These are phyloP conservation scores for Mico argentatus DNA, from an alignment of 2,797 vertebrate genomes.

Conservation along the genomic window DNA sequence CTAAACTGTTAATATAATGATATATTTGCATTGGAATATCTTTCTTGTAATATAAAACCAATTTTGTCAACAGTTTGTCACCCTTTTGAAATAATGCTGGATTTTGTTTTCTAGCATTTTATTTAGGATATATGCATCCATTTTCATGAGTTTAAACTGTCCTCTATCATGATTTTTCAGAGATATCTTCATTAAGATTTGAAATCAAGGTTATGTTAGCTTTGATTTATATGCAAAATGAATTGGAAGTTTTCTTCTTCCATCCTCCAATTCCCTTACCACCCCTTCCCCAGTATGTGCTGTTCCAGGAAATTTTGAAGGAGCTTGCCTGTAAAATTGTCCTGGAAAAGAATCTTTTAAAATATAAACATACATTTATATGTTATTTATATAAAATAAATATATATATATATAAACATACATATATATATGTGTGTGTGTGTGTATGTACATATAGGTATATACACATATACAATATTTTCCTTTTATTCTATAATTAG, in stretches of 20 bases:
- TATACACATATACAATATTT: background rate
- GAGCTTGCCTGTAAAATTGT: background rate
- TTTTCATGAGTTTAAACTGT: conserved; percentile 35
- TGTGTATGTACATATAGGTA: background rate
- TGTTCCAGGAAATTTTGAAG: background rate
- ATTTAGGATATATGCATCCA: background rate
- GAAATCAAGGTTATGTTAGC: background rate
- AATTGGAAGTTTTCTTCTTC: background rate
- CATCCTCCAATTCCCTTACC: too few relatives aligned
- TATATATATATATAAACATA: too few relatives aligned
- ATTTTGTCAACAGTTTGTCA: background rate
- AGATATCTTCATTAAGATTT: background rate
- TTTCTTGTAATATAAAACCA: background rate
- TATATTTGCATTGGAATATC: background rate
- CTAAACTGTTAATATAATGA: background rate
- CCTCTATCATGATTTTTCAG: background rate
- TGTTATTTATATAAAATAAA: too few relatives aligned
- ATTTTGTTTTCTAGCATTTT: conserved; percentile 2
- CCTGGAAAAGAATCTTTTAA: background rate
- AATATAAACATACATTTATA: background rate
- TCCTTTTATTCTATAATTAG: background rate
- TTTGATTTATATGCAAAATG: background rate
- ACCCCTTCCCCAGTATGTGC: background rate
- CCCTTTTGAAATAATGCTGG: conserved; percentile 16
- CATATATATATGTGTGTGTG: too few relatives aligned